phyloP scores from a whole-genome alignment of 2,797 vertebrate species.

The Hyperoplus lanceolatus region DNA sequence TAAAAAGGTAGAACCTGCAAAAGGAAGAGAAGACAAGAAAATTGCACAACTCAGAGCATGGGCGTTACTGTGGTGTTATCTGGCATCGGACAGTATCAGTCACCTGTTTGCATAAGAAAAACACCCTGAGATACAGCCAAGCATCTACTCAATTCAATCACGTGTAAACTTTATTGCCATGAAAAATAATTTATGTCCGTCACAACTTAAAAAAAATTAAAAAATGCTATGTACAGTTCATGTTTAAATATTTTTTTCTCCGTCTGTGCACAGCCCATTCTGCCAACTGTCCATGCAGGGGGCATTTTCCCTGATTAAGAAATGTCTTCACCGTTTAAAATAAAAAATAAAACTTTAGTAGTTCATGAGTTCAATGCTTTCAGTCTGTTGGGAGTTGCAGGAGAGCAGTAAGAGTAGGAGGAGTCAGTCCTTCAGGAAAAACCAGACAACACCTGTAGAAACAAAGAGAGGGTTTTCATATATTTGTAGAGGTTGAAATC shows the following conservation, averaged over 20 bases:
- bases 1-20: not conserved
- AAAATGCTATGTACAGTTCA: slow-evolving; percentile 53
- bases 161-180: slow-evolving; percentile 73
- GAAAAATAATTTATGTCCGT: slow-evolving; percentile 63
- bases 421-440: not conserved
- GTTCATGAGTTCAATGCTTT: slow-evolving; percentile 28
- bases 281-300: slow-evolving; percentile 3
- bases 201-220: slow-evolving; percentile 48
- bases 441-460: slow-evolving; percentile 40
- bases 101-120: not conserved
- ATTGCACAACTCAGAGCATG: slow-evolving; percentile 1
- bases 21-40: slow-evolving; percentile 19
- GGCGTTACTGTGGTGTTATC: slow-evolving; percentile 17
- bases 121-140: not conserved
- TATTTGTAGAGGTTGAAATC: not conserved
- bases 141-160: not conserved
- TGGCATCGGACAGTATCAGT: slow-evolving; percentile 1
- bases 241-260: slow-evolving; percentile 44
- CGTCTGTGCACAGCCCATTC: slow-evolving; percentile 52
- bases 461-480: not conserved
- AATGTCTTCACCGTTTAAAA: slow-evolving; percentile 40
- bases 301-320: slow-evolving; percentile 71
- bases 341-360: slow-evolving; percentile 53
- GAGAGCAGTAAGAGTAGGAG: slow-evolving; percentile 14
- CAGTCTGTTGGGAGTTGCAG: slow-evolving; percentile 29